Evolutionary conservation across 2,797 vertebrate species (phyloP).

Genomic region (Echiichthys vipera): DNA sequence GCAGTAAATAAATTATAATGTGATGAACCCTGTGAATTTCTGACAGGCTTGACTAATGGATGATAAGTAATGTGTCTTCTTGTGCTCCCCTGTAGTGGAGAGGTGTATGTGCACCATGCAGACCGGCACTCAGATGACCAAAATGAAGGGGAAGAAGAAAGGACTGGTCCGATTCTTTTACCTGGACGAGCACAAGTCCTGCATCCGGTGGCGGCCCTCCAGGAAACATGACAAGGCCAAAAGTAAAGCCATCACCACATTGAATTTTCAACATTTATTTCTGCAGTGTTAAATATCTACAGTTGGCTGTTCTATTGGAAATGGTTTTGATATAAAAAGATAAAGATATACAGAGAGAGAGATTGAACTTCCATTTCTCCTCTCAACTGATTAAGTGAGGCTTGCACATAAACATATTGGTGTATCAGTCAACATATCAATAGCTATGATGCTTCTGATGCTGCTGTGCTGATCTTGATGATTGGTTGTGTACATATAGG

Average conservation of each 20-base stretch:
- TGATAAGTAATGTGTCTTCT: background rate
- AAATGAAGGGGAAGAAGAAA: constrained; percentile 94
- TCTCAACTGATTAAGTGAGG: background rate
- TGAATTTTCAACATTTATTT: background rate
- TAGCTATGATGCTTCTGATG: background rate
- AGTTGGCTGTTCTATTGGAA: background rate
- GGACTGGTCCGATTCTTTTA: constrained; percentile 92
- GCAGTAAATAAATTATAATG: background rate
- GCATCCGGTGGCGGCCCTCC: constrained; percentile 95
- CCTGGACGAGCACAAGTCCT: constrained; percentile 95
- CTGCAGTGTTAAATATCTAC: background rate
- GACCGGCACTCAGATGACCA: constrained; percentile 93
- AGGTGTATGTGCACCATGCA: constrained; percentile 96
- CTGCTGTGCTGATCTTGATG: background rate
- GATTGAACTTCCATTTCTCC: background rate
- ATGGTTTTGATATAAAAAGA: too few species aligned
- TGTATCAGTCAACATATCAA: background rate
- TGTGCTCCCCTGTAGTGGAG: constrained; percentile 87
- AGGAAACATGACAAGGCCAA: constrained; percentile 96
- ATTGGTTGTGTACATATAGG: background rate
- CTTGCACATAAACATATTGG: background rate
- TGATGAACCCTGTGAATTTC: background rate
- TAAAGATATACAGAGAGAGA: too few species aligned
- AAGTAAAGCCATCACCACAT: constrained; percentile 86
- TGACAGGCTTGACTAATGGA: background rate